Percentiles rank a stretch among this genome's conserved stretches.
These are phyloP conservation scores for Sander lucioperca DNA, from an alignment of 2,113 vertebrate species.

Conservation along the genomic window DNA sequence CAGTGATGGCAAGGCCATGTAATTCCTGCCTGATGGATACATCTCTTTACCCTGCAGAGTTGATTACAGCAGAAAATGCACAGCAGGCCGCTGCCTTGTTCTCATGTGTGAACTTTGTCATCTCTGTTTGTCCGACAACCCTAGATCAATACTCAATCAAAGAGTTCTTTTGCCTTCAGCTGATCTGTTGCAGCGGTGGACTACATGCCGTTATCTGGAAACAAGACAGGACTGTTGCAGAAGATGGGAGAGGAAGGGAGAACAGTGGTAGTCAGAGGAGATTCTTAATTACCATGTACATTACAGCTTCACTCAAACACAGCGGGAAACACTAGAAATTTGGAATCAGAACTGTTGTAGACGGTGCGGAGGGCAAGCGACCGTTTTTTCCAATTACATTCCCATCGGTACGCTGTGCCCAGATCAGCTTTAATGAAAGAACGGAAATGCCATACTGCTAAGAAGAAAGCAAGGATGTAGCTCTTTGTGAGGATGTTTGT, in stretches of 20 bases:
- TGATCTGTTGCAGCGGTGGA: slow-evolving; percentile 37
- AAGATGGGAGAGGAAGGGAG: slow-evolving; percentile 12
- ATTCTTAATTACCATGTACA: slow-evolving; percentile 10
- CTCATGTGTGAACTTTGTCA: slow-evolving; percentile 65
- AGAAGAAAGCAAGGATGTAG: background rate
- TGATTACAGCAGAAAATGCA: slow-evolving; percentile 56
- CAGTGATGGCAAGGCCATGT: slow-evolving; percentile 22
- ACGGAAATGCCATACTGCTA: background rate
- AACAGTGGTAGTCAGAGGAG: background rate
- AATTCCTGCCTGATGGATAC: slow-evolving; percentile 53
- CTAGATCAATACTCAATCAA: slow-evolving; percentile 82
- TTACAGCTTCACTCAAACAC: slow-evolving; percentile 25
- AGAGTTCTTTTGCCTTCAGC: slow-evolving; percentile 53
- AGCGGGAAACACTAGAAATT: slow-evolving; percentile 4
- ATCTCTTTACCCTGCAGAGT: slow-evolving; percentile 19
- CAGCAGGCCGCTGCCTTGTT: slow-evolving; percentile 35
- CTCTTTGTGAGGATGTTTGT: background rate
- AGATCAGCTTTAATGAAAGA: slow-evolving; percentile 31
- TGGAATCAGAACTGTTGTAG: slow-evolving; percentile 6
- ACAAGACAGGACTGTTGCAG: background rate
- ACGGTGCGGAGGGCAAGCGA: background rate
- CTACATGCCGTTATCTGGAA: background rate
- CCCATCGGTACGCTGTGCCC: background rate
- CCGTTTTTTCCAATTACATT: slow-evolving; percentile 13
- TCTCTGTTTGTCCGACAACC: slow-evolving; percentile 71